phyloP scores from a whole-genome alignment of 2,113 vertebrate species.

The Ceyx margarethae region DNA sequence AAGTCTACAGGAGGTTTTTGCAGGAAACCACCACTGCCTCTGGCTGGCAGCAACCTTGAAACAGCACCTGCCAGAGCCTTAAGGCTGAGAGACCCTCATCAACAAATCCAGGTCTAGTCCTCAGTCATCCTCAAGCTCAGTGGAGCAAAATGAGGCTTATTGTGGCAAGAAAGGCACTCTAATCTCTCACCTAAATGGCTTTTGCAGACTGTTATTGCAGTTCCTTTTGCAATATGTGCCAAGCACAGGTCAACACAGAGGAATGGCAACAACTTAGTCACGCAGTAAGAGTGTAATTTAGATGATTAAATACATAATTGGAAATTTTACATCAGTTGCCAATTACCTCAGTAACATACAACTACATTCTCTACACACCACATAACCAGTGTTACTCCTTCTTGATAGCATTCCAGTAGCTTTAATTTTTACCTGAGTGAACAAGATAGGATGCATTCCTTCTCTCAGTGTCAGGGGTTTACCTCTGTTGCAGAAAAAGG shows the following conservation, averaged over 20 bases:
- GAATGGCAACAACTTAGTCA: not conserved
- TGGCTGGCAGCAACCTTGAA: not conserved
- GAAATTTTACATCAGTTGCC: not conserved
- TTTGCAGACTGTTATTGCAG: not conserved
- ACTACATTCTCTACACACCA: not conserved
- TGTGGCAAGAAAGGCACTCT: not conserved
- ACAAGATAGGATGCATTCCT: not conserved
- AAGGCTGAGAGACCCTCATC: not conserved
- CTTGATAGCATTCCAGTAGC: not conserved
- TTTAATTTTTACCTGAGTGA: not conserved
- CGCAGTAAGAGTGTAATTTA: not conserved
- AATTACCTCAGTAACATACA: not conserved
- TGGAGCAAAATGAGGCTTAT: not conserved
- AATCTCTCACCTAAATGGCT: not conserved
- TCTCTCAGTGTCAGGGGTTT: not conserved
- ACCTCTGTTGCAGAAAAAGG: not conserved
- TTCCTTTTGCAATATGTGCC: not conserved
- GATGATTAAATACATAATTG: not conserved
- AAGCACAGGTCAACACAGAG: not conserved
- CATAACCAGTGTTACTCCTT: fast-evolving
- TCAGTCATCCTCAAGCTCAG: not conserved
- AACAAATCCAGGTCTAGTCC: not conserved
- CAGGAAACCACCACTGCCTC: not conserved
- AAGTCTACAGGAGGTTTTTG: not conserved
- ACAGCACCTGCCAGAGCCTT: not conserved